Base-by-base conservation (phyloP, 2,797 vertebrate species). In the Chromis chromis region DNA sequence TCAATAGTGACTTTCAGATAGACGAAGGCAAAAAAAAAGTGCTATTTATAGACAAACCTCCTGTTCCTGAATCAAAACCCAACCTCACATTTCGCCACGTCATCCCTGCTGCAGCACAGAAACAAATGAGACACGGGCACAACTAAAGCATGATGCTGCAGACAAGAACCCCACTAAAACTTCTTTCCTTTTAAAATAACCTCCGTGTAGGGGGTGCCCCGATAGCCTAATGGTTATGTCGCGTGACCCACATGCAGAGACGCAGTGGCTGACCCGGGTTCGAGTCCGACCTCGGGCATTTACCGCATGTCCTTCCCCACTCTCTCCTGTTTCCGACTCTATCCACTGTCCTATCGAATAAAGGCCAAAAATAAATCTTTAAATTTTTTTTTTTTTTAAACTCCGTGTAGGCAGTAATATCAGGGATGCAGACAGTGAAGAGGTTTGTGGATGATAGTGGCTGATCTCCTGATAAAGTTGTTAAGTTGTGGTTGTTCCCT, bases 31-130 rank as follows among this genome's bases (percentile, higher is more conserved):
- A 53, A 49, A 64, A 68, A 65, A 62, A 80, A 21, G 24, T 16
- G 66, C 70, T 89, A 86, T 89, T 88, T 89, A 85, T 85, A 86
- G 84, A 83, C 79, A 74, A 6, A 11, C 33, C 33, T 36, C 33
- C 33, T 36, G 33, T 40, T 22, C 40, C 11, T 21, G 8, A 42
- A 83, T 85, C 64, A 68, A 60, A 86, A 59, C 55, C 64, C 31
- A 49, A 61, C 61, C 79, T 59, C 25, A 31, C 8, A 50, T 76
- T 46, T 25, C 25, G 80, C 80, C 61, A 42, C 19, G 17, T 79
- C 77, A 87, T 80, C 49, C 53, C 53, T 71, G 74, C 74, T 57
- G 76, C 76, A 84, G 79, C 16, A 19, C 66, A 59, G 66, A 17
- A 24, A 1, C 19, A 65, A 55, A 63, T 33, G 40, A 63, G 25